These are phyloP conservation scores for Actinostola sp. DNA, from an alignment of 92 coral and sea anemone species.

Conservation along the genomic window DNA sequence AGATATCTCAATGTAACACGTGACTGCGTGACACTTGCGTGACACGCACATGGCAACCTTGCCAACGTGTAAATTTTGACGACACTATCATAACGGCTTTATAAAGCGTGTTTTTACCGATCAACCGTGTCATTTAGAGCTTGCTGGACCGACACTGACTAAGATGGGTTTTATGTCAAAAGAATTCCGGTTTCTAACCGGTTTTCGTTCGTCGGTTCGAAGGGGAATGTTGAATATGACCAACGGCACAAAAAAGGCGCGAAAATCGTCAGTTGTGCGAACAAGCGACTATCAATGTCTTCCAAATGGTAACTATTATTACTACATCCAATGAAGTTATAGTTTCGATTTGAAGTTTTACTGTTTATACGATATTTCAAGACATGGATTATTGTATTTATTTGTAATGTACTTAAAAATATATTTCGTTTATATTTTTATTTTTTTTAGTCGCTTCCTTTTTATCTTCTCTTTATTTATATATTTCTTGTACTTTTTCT, in stretches of 20 bases:
- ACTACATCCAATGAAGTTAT: too few species aligned
- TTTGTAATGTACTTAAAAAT: too few species aligned
- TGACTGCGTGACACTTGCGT: background rate
- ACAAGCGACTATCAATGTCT: conserved; percentile 26
- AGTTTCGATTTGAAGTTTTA: too few species aligned
- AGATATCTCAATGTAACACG: background rate
- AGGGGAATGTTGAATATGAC: conserved; percentile 22
- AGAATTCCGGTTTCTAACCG: conserved; percentile 65
- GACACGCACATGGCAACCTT: background rate
- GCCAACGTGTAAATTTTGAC: conserved; percentile 59
- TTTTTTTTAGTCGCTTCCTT: too few species aligned
- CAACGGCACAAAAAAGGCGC: conserved; percentile 37
- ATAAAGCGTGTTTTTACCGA: background rate
- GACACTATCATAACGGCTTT: too few species aligned
- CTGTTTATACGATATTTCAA: too few species aligned
- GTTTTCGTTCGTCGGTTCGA: conserved; percentile 45
- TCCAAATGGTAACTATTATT: conserved; percentile 26
- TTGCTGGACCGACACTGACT: background rate
- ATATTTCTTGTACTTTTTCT: too few species aligned
- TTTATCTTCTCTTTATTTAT: too few species aligned
- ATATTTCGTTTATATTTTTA: too few species aligned
- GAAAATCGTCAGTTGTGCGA: conserved; percentile 14
- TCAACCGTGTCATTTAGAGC: conserved; percentile 12
- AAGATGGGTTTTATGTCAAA: conserved; percentile 70
- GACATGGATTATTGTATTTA: too few species aligned